A percentile compares a stretch with the other conserved stretches of the same genome.
Conservation (phyloP, 2,888 invertebrate genomes). For the Euzetes globulus region DNA sequence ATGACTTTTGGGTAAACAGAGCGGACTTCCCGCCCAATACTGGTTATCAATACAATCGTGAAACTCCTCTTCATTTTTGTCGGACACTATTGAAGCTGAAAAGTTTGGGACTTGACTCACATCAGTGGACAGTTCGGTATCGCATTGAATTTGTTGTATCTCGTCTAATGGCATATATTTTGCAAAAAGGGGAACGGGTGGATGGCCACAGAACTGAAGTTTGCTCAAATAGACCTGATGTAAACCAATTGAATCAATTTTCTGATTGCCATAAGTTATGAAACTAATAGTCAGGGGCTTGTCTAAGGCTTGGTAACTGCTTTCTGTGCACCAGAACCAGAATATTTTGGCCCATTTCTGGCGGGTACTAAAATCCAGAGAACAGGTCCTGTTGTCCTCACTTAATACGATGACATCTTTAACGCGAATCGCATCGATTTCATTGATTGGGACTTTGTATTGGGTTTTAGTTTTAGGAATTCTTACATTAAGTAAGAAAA, state of each 20-base stretch:
- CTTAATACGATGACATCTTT: not conserved
- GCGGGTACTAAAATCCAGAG: not conserved
- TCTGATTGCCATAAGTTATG: not conserved
- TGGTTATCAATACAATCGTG: not conserved
- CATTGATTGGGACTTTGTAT: not conserved
- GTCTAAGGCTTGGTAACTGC: not conserved
- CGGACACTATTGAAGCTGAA: not conserved
- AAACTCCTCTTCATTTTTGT: not conserved
- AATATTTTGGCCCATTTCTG: not conserved
- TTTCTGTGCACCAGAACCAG: conserved; percentile 17
- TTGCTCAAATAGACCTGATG: conserved; percentile 25
- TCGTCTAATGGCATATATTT: not conserved
- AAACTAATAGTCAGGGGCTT: not conserved
- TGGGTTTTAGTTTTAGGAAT: not conserved
- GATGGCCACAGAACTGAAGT: conserved; percentile 8
- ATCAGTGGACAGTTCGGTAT: not conserved
- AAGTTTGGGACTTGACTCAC: not conserved
- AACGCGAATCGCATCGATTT: not conserved
- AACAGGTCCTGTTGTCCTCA: not conserved
- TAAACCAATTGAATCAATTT: not conserved
- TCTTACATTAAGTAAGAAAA: conserved; percentile 9
- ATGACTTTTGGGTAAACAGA: not conserved
- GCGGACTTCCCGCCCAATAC: conserved; percentile 7
- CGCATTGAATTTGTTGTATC: not conserved
- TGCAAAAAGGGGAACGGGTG: not conserved